Evolutionary conservation across 2,888 invertebrate species (phyloP).

Genomic region (Smittia sp.): DNA sequence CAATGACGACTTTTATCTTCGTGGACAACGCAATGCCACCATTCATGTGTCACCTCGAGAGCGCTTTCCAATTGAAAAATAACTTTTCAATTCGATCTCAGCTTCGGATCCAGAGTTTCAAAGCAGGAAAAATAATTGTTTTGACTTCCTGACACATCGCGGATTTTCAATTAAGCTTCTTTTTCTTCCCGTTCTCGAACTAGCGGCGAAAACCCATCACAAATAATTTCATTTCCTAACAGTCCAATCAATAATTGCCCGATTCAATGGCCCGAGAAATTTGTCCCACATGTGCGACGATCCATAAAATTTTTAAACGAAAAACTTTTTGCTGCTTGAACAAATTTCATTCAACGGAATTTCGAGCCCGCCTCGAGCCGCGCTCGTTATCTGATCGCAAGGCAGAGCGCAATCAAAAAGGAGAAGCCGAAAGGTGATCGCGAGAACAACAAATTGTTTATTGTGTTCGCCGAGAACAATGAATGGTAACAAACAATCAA

Average conservation of each 20-base stretch:
- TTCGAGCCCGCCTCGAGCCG: neutral
- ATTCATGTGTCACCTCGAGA: slow-evolving; percentile 34
- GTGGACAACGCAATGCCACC: slow-evolving; percentile 29
- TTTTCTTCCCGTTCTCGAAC: neutral
- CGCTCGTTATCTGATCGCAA: neutral
- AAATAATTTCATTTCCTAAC: neutral
- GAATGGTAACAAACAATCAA: slow-evolving; percentile 9
- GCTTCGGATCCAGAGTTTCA: neutral
- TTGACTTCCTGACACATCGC: neutral
- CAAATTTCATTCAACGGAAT: neutral
- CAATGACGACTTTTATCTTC: slow-evolving; percentile 28
- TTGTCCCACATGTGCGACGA: neutral
- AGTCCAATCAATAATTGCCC: neutral
- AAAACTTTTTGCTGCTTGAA: too few relatives aligned
- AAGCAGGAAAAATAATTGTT: slow-evolving; percentile 14
- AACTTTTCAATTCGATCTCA: slow-evolving; percentile 17
- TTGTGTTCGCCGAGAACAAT: slow-evolving; percentile 18
- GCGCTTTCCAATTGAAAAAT: slow-evolving; percentile 25
- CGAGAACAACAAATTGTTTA: neutral
- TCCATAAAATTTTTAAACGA: neutral
- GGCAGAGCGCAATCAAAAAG: too few relatives aligned
- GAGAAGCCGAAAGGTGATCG: slow-evolving; percentile 8
- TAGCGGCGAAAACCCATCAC: neutral
- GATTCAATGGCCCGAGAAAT: neutral
- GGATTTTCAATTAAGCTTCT: slow-evolving; percentile 5